phyloP scores from a whole-genome alignment of 2,113 vertebrate species.

The Pelecanoides urinatrix region DNA sequence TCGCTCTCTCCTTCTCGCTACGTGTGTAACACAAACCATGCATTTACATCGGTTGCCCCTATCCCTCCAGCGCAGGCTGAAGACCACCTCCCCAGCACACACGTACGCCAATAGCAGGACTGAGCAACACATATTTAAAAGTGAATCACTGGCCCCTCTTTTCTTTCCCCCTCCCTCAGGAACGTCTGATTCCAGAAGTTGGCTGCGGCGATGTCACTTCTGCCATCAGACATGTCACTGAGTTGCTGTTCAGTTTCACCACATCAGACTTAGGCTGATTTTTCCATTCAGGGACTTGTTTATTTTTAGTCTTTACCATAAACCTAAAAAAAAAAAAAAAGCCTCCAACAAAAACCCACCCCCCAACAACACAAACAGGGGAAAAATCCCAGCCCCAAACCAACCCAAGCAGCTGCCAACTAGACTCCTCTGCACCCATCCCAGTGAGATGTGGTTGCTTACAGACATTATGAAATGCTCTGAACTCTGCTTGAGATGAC shows the following conservation, averaged over 20 bases:
- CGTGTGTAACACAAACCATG: background rate
- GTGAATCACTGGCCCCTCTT: background rate
- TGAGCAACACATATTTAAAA: slow-evolving; percentile 45
- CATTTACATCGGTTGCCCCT: slow-evolving; percentile 3
- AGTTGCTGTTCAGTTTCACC: slow-evolving; percentile 62
- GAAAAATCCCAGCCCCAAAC: background rate
- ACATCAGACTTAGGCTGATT: slow-evolving; percentile 62
- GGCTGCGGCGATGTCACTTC: slow-evolving; percentile 62
- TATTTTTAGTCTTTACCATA: slow-evolving; percentile 67
- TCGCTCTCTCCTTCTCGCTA: background rate
- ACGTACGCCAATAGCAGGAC: background rate
- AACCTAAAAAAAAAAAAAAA: background rate
- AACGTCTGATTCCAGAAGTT: slow-evolving; percentile 65
- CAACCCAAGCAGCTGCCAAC: background rate
- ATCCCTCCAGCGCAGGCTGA: background rate
- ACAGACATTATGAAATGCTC: slow-evolving; percentile 71
- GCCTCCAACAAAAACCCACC: background rate
- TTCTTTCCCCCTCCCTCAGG: slow-evolving; percentile 11
- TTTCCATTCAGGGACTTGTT: slow-evolving; percentile 54
- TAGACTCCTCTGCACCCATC: slow-evolving; percentile 26
- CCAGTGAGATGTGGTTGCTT: slow-evolving; percentile 21
- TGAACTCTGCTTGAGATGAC: slow-evolving; percentile 63
- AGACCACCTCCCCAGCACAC: slow-evolving; percentile 44
- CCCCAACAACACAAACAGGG: background rate
- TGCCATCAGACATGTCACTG: slow-evolving; percentile 72